Conservation (phyloP, 2,113 vertebrate species). For the Centropus unirufus region DNA sequence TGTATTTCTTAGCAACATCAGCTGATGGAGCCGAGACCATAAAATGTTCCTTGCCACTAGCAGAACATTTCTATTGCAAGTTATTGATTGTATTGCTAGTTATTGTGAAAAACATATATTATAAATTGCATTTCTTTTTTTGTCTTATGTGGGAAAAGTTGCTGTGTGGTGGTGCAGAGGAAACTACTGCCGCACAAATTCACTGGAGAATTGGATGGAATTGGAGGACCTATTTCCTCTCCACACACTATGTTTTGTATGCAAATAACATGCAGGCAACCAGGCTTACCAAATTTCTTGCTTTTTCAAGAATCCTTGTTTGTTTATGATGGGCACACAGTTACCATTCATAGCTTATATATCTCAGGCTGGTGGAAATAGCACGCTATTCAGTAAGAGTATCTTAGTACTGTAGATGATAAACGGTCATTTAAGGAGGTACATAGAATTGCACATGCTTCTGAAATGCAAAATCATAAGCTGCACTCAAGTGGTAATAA, state of each 20-base stretch:
- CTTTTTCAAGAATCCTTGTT: neutral
- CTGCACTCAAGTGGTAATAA: neutral
- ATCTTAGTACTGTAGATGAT: neutral
- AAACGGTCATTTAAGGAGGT: neutral
- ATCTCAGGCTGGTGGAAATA: neutral
- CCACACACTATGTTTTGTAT: neutral
- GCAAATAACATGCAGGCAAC: neutral
- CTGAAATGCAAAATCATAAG: neutral
- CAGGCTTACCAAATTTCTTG: neutral
- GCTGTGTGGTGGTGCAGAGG: neutral
- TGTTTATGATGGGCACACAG: neutral
- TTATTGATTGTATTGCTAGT: slow-evolving; percentile 51
- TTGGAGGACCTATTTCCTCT: neutral
- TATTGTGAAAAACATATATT: slow-evolving; percentile 57
- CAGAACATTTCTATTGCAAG: slow-evolving; percentile 33
- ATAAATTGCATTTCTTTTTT: neutral
- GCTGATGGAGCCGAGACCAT: slow-evolving; percentile 9
- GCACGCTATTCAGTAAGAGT: fast-evolving
- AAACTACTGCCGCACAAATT: neutral
- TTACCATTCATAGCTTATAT: neutral
- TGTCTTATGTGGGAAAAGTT: neutral
- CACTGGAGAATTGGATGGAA: neutral
- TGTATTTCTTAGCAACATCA: slow-evolving; percentile 48
- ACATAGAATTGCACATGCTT: neutral
- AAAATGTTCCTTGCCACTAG: slow-evolving; percentile 55